Evolutionary conservation across 2,888 invertebrate species (phyloP).

Genomic region (Drosophila lutescens): DNA sequence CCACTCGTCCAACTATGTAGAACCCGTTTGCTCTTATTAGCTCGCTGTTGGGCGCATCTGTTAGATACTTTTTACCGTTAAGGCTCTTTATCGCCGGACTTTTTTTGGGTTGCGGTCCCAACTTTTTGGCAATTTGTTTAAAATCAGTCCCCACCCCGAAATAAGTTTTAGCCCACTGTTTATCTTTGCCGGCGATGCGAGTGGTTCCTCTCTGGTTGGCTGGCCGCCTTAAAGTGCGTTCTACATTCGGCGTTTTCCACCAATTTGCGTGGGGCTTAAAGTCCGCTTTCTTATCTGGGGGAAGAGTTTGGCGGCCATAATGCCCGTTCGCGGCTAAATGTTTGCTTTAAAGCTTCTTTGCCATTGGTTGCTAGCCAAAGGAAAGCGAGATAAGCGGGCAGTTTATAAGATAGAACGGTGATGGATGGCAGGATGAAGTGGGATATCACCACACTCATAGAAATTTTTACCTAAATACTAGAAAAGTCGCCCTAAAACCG

Average conservation of each 20-base stretch:
- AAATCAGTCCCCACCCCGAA: slow-evolving; percentile 66
- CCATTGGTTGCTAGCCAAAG: slow-evolving; percentile 26
- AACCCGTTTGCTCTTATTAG: slow-evolving; percentile 73
- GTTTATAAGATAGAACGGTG: slow-evolving; percentile 13
- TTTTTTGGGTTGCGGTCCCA: slow-evolving; percentile 8
- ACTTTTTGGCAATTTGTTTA: slow-evolving; percentile 36
- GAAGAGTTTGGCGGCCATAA: slow-evolving; percentile 26
- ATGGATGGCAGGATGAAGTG: slow-evolving; percentile 17
- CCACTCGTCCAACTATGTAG: slow-evolving; percentile 54
- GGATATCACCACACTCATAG: not conserved
- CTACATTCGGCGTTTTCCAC: slow-evolving; percentile 36
- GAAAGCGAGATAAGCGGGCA: not conserved
- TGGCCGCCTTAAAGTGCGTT: slow-evolving; percentile 75
- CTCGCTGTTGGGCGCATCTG: slow-evolving; percentile 68
- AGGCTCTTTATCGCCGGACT: slow-evolving; percentile 45
- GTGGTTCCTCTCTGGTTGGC: slow-evolving; percentile 65
- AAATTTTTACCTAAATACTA: too few species aligned
- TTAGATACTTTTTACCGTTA: slow-evolving; percentile 72
- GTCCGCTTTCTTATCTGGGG: slow-evolving; percentile 34
- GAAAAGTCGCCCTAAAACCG: too few species aligned
- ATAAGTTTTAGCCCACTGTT: slow-evolving; percentile 16
- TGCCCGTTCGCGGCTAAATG: slow-evolving; percentile 31
- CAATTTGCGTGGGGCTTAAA: slow-evolving; percentile 28
- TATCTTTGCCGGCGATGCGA: slow-evolving; percentile 27
- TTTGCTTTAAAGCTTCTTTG: slow-evolving; percentile 33